Percentiles rank a stretch among this genome's conserved stretches.
Conservation (phyloP, 2,113 vertebrate species). For the Apteryx mantelli region DNA sequence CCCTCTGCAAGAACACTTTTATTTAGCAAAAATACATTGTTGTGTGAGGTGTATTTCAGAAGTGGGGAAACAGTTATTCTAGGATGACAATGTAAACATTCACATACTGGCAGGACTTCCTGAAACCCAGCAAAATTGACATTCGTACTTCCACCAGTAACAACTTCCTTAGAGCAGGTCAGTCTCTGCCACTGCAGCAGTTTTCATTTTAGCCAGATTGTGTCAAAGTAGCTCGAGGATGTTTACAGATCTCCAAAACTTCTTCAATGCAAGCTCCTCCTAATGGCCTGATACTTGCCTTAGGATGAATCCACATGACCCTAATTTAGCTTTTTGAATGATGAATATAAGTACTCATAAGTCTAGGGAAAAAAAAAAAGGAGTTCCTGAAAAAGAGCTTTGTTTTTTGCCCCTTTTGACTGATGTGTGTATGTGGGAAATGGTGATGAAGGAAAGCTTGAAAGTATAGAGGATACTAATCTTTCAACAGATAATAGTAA, state of each 20-base stretch:
- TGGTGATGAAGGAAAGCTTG: background rate
- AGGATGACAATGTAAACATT: background rate
- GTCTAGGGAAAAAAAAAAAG: background rate
- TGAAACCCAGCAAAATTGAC: background rate
- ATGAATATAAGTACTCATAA: background rate
- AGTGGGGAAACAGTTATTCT: background rate
- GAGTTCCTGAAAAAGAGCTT: background rate
- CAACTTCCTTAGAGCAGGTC: background rate
- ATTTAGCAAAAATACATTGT: background rate
- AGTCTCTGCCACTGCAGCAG: background rate
- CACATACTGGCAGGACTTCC: background rate
- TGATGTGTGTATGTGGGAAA: background rate
- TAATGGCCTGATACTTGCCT: background rate
- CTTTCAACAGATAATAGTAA: background rate
- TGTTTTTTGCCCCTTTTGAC: background rate
- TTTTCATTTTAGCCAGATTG: background rate
- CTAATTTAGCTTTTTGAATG: background rate
- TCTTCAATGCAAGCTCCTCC: background rate
- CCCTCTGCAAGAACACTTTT: background rate
- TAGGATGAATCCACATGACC: background rate
- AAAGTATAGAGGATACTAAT: background rate
- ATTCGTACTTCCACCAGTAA: rapidly evolving
- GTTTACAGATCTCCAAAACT: background rate
- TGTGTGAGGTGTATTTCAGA: background rate
- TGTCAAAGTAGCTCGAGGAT: background rate